phyloP scores from a whole-genome alignment of 1,140 invertebrate species.

The Drosophila virilis region DNA sequence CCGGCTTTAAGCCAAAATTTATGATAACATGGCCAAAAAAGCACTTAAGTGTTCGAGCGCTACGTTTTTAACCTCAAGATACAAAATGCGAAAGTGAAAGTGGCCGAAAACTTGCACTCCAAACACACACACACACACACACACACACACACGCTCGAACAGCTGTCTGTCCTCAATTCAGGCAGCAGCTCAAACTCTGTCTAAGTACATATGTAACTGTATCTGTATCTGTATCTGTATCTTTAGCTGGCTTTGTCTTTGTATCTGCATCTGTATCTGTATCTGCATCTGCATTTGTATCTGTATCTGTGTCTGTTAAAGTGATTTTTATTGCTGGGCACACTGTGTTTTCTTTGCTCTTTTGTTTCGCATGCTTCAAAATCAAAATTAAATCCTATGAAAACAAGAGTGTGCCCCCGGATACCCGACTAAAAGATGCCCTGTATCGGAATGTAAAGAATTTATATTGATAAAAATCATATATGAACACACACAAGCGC shows the following conservation, averaged over 20 bases:
- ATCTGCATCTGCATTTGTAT: slow-evolving; percentile 9
- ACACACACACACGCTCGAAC: slow-evolving; percentile 27
- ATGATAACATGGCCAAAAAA: slow-evolving; percentile 42
- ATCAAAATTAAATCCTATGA: slow-evolving; percentile 66
- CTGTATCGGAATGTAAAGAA: no score
- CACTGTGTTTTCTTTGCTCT: slow-evolving; percentile 32
- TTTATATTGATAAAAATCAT: no score
- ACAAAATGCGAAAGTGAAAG: slow-evolving; percentile 71
- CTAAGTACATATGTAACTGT: slow-evolving; percentile 14
- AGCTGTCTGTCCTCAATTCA: slow-evolving; percentile 6
- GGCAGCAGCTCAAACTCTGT: slow-evolving; percentile 8
- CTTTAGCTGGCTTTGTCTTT: slow-evolving; percentile 3
- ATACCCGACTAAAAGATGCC: background rate
- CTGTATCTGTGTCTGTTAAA: slow-evolving; percentile 34
- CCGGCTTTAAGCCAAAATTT: slow-evolving; percentile 52
- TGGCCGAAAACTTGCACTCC: slow-evolving; percentile 49
- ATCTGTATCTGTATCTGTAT: slow-evolving; percentile 19
- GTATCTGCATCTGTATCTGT: slow-evolving; percentile 6
- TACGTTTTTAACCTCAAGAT: slow-evolving; percentile 49
- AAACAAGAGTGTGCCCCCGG: background rate
- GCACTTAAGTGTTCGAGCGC: slow-evolving; percentile 22
- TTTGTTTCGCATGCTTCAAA: slow-evolving; percentile 62
- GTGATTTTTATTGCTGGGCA: slow-evolving; percentile 72
- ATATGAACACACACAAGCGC: no score
- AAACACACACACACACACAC: background rate